Evolutionary conservation across 2,797 vertebrate genomes (phyloP).

Genomic region (Chaetophractus vellerosus): DNA sequence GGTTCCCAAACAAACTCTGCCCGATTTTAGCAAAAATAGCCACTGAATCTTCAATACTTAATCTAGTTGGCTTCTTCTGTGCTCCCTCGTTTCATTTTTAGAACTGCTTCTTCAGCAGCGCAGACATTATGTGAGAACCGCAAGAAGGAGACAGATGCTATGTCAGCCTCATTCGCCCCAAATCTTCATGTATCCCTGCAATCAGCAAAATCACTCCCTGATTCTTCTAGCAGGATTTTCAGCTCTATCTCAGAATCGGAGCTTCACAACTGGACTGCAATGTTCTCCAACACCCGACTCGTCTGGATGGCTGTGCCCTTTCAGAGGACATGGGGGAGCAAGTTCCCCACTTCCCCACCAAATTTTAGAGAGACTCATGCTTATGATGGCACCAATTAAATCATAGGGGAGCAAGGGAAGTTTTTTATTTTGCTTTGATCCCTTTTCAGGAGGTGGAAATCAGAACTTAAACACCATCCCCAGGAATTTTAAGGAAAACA

Average conservation of each 20-base stretch:
- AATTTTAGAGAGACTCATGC: background rate
- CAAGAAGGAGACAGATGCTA: background rate
- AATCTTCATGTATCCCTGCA: background rate
- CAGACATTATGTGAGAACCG: background rate
- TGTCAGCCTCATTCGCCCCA: background rate
- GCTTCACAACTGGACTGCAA: background rate
- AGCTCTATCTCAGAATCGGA: background rate
- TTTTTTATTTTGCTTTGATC: background rate
- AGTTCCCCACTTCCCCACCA: background rate
- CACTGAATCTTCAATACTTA: background rate
- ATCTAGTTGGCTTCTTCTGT: fast-evolving
- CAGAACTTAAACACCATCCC: background rate
- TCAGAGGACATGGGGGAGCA: conserved; percentile 51
- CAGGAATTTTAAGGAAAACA: background rate
- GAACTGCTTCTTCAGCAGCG: background rate
- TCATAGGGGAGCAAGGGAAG: background rate
- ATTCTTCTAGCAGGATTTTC: background rate
- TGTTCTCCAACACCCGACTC: conserved; percentile 52
- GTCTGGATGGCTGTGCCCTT: conserved; percentile 24
- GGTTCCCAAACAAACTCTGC: background rate
- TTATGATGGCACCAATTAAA: background rate
- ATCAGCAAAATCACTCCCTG: conserved; percentile 51
- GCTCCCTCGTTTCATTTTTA: background rate
- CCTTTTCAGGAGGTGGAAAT: background rate
- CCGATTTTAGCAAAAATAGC: background rate